These are phyloP conservation scores for Acronicta leporina DNA, from an alignment of 2,888 invertebrate species.

Conservation along the genomic window DNA sequence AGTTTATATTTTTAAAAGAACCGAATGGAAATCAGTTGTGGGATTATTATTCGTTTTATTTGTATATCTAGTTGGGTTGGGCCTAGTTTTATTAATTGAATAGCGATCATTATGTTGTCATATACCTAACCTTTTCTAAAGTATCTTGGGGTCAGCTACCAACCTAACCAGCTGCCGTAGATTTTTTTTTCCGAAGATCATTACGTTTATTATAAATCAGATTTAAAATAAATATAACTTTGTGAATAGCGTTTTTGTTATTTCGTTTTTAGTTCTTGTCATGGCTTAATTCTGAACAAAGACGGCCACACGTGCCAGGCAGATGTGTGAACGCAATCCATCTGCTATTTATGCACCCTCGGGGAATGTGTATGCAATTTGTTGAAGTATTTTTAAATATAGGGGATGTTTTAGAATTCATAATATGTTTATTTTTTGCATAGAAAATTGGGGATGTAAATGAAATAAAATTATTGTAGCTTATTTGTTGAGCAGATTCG, in stretches of 20 bases:
- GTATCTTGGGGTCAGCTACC: constrained; percentile 41
- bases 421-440: constrained; percentile 15
- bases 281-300: constrained; percentile 24
- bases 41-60: constrained; percentile 23
- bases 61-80: constrained; percentile 16
- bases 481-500: no score
- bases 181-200: constrained; percentile 21
- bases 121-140: constrained; percentile 19
- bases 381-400: constrained; percentile 33
- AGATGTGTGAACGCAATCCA: constrained; percentile 74
- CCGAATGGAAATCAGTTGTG: constrained; percentile 28
- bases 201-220: constrained; percentile 41
- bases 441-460: constrained; percentile 11
- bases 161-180: constrained; percentile 29
- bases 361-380: constrained; percentile 41
- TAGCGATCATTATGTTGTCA: constrained; percentile 33
- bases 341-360: constrained; percentile 63
- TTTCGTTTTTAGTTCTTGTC: constrained; percentile 24
- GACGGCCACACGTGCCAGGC: constrained; percentile 73
- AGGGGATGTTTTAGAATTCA: constrained; percentile 30
- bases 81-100: constrained; percentile 38
- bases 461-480: constrained; percentile 9
- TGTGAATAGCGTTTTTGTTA: constrained; percentile 35
- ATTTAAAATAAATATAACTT: constrained; percentile 31
- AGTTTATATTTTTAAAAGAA: constrained; percentile 24